A percentile compares a stretch with the other conserved stretches of the same genome.
Conservation (phyloP, 2,113 vertebrate species). For the Bambusicola thoracicus region DNA sequence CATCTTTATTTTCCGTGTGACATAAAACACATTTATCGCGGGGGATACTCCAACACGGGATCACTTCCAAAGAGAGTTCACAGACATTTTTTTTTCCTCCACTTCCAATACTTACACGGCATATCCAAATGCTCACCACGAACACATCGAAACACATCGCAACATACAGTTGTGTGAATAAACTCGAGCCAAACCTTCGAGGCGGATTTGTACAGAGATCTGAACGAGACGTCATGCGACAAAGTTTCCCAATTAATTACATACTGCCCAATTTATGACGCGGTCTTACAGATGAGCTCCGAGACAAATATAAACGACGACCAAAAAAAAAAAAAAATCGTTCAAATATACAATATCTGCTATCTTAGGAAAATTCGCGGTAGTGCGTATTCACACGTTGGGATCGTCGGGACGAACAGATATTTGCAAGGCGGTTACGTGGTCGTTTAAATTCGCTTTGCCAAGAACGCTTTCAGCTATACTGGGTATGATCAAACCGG, state of each 20-base stretch:
- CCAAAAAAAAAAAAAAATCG: conserved; percentile 9
- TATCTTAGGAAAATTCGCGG: conserved; percentile 71
- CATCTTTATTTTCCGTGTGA: conserved; percentile 77
- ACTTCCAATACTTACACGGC: conserved; percentile 64
- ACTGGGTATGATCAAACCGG: conserved; percentile 37
- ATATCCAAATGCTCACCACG: conserved; percentile 69
- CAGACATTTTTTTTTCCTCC: conserved; percentile 31
- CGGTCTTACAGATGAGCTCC: conserved; percentile 74
- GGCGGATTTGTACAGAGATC: conserved; percentile 72
- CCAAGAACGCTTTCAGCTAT: conserved; percentile 34
- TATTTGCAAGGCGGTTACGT: conserved; percentile 26
- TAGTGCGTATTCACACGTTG: conserved; percentile 62
- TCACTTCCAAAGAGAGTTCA: conserved; percentile 60
- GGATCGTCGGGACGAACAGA: conserved; percentile 43
- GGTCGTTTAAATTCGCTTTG: conserved; percentile 43
- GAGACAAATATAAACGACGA: conserved; percentile 74
- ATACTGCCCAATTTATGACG: conserved; percentile 70
- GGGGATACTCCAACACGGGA: conserved; percentile 65
- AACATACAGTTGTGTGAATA: conserved; percentile 70
- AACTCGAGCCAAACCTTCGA: conserved; percentile 65
- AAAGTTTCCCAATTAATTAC: conserved; percentile 75
- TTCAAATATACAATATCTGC: conserved; percentile 74
- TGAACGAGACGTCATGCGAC: conserved; percentile 80
- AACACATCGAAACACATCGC: conserved; percentile 73
- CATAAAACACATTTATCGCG: conserved; percentile 75